A percentile compares a stretch with the other conserved stretches of the same genome.
Conservation (phyloP, 2,888 invertebrate species). For the Auanema freiburgensis region DNA sequence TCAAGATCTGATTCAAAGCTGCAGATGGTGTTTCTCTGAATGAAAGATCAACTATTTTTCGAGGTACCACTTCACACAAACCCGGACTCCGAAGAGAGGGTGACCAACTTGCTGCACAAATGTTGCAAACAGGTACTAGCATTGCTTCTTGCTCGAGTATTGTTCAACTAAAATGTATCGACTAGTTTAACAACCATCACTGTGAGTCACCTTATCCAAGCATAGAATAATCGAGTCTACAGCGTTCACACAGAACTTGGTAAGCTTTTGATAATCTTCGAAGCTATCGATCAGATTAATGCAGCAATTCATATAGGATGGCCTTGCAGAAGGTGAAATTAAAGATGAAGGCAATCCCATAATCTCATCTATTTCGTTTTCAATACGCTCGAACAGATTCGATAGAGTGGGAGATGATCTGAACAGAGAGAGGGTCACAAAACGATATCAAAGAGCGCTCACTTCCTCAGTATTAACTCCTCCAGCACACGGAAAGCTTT, state of each 20-base stretch:
- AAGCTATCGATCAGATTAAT: conserved; percentile 22
- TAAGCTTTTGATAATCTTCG: conserved; percentile 28
- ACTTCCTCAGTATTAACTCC: conserved; percentile 51
- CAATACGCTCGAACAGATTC: too few species aligned
- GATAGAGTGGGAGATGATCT: conserved; percentile 27
- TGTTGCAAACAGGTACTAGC: conserved; percentile 53
- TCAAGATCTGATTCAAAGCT: conserved; percentile 31
- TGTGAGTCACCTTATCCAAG: conserved; percentile 56
- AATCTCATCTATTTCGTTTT: too few species aligned
- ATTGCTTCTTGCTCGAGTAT: conserved; percentile 42
- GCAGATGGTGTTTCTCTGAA: conserved; percentile 23
- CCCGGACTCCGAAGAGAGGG: conserved; percentile 38
- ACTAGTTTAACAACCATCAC: too few species aligned
- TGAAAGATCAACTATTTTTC: conserved; percentile 5
- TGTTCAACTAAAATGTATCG: conserved; percentile 36
- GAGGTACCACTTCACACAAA: conserved; percentile 15
- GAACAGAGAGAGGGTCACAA: conserved; percentile 1
- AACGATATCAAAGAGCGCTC: conserved; percentile 5
- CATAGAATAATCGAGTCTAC: conserved; percentile 46
- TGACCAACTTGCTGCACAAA: conserved; percentile 44
- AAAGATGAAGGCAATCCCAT: too few species aligned
- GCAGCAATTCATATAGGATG: conserved; percentile 12
- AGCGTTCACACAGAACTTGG: conserved; percentile 31
- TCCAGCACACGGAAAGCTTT: conserved; percentile 59
- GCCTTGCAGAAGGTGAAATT: conserved; percentile 23